Percentiles rank a stretch among this genome's conserved stretches.
Conservation (phyloP, 2,113 vertebrate genomes). For the Cromileptes altivelis region DNA sequence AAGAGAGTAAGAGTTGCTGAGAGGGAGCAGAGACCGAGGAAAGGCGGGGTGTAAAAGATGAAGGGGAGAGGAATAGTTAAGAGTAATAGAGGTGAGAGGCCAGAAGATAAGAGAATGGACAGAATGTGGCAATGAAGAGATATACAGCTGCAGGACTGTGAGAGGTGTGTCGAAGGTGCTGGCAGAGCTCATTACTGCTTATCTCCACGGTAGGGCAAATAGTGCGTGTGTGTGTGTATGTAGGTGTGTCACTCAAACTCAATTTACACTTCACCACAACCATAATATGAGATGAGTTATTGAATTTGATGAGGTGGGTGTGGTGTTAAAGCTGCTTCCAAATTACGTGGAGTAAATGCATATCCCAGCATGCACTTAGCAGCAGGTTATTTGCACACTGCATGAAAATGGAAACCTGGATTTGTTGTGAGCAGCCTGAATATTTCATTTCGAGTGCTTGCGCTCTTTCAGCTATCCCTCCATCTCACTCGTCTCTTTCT, state of each 20-base stretch:
- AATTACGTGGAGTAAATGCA: slow-evolving; percentile 29
- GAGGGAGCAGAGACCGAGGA: slow-evolving; percentile 49
- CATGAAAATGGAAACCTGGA: slow-evolving; percentile 46
- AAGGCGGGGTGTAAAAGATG: slow-evolving; percentile 39
- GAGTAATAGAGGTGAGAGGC: slow-evolving; percentile 80
- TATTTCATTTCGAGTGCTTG: slow-evolving; percentile 32
- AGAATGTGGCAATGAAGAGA: slow-evolving; percentile 74
- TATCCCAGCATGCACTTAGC: slow-evolving; percentile 42
- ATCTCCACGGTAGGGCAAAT: slow-evolving; percentile 67
- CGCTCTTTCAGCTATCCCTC: slow-evolving; percentile 2
- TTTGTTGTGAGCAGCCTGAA: slow-evolving; percentile 17
- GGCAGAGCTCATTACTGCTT: slow-evolving; percentile 81
- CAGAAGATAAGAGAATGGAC: slow-evolving; percentile 77
- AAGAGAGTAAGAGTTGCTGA: slow-evolving; percentile 42
- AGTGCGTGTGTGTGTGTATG: slow-evolving; percentile 27
- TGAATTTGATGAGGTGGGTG: slow-evolving; percentile 56
- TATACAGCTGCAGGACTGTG: slow-evolving; percentile 66
- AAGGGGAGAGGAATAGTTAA: slow-evolving; percentile 63
- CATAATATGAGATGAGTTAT: slow-evolving; percentile 46
- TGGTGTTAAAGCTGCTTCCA: slow-evolving; percentile 29
- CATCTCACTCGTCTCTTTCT: slow-evolving; percentile 31
- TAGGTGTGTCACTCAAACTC: slow-evolving; percentile 39
- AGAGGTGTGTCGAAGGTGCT: slow-evolving; percentile 69
- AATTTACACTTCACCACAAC: slow-evolving; percentile 61
- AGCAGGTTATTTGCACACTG: slow-evolving; percentile 13